Base-by-base conservation (phyloP, 2,113 vertebrate genomes). In the Acrocephalus kingi region DNA sequence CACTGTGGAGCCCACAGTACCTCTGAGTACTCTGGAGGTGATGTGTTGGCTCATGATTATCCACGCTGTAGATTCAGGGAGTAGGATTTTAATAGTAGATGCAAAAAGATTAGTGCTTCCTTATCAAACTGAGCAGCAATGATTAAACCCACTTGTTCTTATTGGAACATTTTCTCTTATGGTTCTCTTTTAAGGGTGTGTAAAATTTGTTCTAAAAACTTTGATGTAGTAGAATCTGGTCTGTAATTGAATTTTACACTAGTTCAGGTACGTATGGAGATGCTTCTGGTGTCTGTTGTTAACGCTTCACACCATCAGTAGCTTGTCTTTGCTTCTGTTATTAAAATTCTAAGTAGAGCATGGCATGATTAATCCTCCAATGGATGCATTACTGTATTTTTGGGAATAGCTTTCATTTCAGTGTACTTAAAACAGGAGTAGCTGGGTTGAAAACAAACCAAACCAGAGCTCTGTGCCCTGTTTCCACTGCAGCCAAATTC, bases 131-230 rank as follows among this genome's bases (percentile, higher is more conserved):
- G 21, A 69, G 85, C 63, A 92, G 80, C 67, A 67, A 74, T 31
- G 39, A 59, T 92, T 94, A 76, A 91, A 96, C 59, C 10, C 51
- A 18, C 72, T 91, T 90, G 68, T 92, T 94, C 87, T 95, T 94
- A 77, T 52, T 77, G 87, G 87, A 74, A 24, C 10, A 2, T 68
- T 88, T 89, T 80, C 87, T 94, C 89, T 91, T 77, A 83, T 20
- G 75, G 78, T 71, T 94, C 63, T 85, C 84, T 84, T 69, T 87
- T 74, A 94, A 93, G 94, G 94, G 71, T 88, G 67, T 86, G 63
- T 97, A 86, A 81, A 94, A 89, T 71, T 90, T 95, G 85, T 92
- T 96, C 90, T 92, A 92, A 81, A 77, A 92, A 92, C 76, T 87
- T 80, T 94, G 81, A 20, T 13, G 4, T 95, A 83, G 90, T 96